Evolutionary conservation across 2,113 vertebrate genomes (phyloP).

Genomic region (Psittacara wagleri): DNA sequence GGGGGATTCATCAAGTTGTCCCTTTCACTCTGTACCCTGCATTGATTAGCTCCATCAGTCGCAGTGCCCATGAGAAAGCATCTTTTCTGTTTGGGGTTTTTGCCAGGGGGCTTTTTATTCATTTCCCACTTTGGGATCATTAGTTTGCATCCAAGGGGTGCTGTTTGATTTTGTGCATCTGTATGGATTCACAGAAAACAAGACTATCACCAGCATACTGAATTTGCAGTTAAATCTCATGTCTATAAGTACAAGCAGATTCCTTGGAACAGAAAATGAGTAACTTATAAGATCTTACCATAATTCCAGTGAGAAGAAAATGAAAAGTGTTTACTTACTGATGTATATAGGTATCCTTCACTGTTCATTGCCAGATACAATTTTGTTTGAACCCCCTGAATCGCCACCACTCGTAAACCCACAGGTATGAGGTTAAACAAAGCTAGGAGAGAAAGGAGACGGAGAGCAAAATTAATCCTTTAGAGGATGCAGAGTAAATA

Average conservation of each 20-base stretch:
- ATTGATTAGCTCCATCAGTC: background rate
- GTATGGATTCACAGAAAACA: background rate
- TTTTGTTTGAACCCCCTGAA: constrained; percentile 98
- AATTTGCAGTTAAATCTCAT: background rate
- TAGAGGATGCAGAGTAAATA: background rate
- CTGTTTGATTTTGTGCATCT: background rate
- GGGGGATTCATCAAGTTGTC: background rate
- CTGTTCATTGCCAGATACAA: constrained; percentile 99
- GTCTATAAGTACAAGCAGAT: background rate
- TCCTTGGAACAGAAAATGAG: background rate
- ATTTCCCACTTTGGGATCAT: background rate
- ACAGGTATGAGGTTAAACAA: constrained; percentile 99
- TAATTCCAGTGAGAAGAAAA: background rate
- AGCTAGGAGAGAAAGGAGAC: constrained; percentile 76
- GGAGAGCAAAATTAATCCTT: constrained; percentile 32
- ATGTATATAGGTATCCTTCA: constrained; percentile 96
- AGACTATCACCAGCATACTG: background rate
- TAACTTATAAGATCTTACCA: background rate
- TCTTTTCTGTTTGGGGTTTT: background rate
- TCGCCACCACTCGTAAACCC: constrained; percentile 98
- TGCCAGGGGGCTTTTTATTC: fast-evolving
- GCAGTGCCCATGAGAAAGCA: background rate
- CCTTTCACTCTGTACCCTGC: background rate
- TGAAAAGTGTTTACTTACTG: constrained; percentile 81
- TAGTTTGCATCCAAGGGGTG: background rate